phyloP scores from a whole-genome alignment of 1,140 invertebrate genomes.

The Drosophila albomicans region DNA sequence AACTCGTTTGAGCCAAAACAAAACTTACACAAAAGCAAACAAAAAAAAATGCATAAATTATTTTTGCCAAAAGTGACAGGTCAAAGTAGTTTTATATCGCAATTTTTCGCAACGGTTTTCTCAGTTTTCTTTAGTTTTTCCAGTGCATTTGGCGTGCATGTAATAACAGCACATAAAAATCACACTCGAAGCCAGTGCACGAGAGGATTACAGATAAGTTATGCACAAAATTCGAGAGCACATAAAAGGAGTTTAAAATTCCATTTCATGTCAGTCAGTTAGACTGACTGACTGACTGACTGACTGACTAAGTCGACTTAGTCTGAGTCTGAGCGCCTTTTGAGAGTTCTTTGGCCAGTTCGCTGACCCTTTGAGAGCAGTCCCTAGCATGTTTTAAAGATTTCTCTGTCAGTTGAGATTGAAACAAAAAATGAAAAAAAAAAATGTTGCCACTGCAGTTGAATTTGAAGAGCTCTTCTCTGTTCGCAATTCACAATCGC shows the following conservation, averaged over 20 bases:
- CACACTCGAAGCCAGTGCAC: constrained; percentile 41
- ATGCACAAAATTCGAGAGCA: constrained; percentile 50
- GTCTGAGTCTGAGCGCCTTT: background rate
- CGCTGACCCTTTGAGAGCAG: constrained; percentile 31
- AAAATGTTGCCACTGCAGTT: constrained; percentile 41
- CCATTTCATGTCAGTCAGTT: background rate
- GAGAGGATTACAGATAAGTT: constrained; percentile 38
- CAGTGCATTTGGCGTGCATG: constrained; percentile 70
- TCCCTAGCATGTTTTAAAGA: constrained; percentile 24
- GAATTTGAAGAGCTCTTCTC: constrained; percentile 36
- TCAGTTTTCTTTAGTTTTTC: constrained; percentile 43
- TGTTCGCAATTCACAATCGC: constrained; percentile 17
- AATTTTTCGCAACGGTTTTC: constrained; percentile 5
- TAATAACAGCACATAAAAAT: constrained; percentile 71
- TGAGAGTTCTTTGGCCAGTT: constrained; percentile 18
- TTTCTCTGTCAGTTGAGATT: constrained; percentile 20
- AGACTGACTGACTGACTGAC: background rate
- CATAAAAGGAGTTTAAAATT: constrained; percentile 15
- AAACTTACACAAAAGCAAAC: constrained; percentile 31
- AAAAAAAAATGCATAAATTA: constrained; percentile 70
- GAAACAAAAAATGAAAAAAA: constrained; percentile 24
- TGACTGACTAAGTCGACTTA: background rate
- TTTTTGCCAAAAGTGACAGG: constrained; percentile 42
- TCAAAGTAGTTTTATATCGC: constrained; percentile 1
- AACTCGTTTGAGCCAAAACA: constrained; percentile 45